Evolutionary conservation across 2,797 vertebrate species (phyloP), one percentile per base, ranked within the genome.

Genomic region (Lophius americanus): DNA sequence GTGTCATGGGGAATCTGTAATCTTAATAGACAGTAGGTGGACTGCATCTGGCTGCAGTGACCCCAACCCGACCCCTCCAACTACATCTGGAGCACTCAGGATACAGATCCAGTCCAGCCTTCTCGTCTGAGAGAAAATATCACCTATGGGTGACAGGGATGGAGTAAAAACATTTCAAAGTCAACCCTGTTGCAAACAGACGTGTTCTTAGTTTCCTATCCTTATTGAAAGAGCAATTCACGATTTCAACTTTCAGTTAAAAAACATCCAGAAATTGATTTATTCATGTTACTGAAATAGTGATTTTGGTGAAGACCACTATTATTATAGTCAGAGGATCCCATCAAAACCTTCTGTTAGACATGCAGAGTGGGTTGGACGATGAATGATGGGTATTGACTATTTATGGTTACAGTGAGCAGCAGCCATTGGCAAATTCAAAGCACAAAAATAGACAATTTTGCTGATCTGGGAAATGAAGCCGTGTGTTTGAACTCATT

Each of bases 1-100:
- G 41, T 68, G 85, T 90, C 83, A 43, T 39, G 79, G 79, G 78
- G 79, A 81, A 84, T 84, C 67, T 72, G 81, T 77, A 83, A 79
- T 88, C 81, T 82, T 80, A 83, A 70, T 76, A 55, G 71, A 58
- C 73, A 81, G 73, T 43, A 82, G 83, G 76, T 75, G 60, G 69
- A 62, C 55, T 41, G 32, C 79, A 60, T 75, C 78, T 57, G 58
- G 64, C 64, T 66, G 55, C 46, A 2, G 42, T 85, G 82, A 85
- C 85, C 79, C 76, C 46, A 41, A 39, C 13, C 58, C 64, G 46
- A 70, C 71, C 73, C 72, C 51, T 55, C 36, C 64, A 73, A 10
- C 32, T 51, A 47, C 75, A 68, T 66, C 56, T 33, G 42, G 12
- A 76, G 43, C 49, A 75, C 46, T 64, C 47, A 6, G 51, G 6